Evolutionary conservation across 1,140 invertebrate genomes (phyloP).

Genomic region (Trichonephila inaurata): DNA sequence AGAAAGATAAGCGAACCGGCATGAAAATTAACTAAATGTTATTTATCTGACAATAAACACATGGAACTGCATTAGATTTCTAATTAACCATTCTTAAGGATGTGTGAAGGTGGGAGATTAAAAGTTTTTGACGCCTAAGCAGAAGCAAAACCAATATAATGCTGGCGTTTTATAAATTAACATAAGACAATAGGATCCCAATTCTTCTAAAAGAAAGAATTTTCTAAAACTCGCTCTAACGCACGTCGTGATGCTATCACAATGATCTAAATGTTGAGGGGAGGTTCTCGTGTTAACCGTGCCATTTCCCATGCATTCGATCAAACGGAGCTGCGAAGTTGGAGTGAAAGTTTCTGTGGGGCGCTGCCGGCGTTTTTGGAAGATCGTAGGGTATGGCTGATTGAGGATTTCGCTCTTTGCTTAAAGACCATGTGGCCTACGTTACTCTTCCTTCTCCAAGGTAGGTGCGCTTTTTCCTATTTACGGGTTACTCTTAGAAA

Average conservation of each 20-base stretch:
- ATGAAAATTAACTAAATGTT: too few species aligned
- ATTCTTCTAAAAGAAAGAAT: not conserved
- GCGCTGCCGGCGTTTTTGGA: slow-evolving; percentile 58
- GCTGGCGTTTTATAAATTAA: not conserved
- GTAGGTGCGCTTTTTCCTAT: slow-evolving; percentile 27
- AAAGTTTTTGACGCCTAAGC: too few species aligned
- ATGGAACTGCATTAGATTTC: too few species aligned
- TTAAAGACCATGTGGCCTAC: slow-evolving; percentile 67
- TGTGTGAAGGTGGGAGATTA: too few species aligned
- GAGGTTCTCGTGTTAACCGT: not conserved
- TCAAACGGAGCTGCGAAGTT: slow-evolving; percentile 16
- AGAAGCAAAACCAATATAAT: too few species aligned
- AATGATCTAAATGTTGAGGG: not conserved
- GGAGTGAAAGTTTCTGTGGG: slow-evolving; percentile 57
- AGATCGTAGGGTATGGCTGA: slow-evolving; percentile 1
- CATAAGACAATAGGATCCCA: not conserved
- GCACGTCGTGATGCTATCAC: not conserved
- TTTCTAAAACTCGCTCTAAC: not conserved
- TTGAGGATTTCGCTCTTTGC: slow-evolving; percentile 47
- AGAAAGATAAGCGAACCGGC: too few species aligned
- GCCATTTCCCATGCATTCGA: slow-evolving; percentile 12
- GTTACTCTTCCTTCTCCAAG: slow-evolving; percentile 65
- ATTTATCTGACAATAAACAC: too few species aligned
- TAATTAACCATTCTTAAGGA: too few species aligned
- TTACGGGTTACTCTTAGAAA: not conserved